Conservation (phyloP, 2,797 vertebrate species). For the Crenichthys baileyi region DNA sequence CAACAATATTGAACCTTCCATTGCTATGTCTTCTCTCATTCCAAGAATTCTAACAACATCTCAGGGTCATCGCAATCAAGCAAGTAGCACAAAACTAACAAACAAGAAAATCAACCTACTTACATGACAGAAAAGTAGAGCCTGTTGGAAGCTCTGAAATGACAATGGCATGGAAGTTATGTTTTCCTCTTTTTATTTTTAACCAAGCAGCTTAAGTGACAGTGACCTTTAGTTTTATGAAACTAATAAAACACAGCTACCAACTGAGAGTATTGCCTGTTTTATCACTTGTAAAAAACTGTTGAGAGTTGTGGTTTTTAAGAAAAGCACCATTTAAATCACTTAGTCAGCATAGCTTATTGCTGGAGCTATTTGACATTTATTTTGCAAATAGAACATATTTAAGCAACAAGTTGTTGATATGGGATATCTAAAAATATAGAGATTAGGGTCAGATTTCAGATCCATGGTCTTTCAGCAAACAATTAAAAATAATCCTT, state of each 20-base stretch:
- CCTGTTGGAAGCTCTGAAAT: background rate
- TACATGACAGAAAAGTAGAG: background rate
- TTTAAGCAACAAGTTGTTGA: background rate
- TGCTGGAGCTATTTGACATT: background rate
- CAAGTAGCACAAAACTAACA: background rate
- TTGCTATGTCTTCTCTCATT: background rate
- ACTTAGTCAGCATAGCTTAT: background rate
- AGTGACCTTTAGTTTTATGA: slow-evolving; percentile 27
- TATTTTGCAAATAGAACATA: background rate
- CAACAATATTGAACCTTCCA: background rate
- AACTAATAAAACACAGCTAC: slow-evolving; percentile 11
- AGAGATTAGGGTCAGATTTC: background rate
- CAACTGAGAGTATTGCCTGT: slow-evolving; percentile 1
- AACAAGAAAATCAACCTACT: background rate
- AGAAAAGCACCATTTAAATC: background rate
- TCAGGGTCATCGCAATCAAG: background rate
- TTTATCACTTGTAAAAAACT: background rate
- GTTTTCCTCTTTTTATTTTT: slow-evolving; percentile 5
- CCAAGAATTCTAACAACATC: background rate
- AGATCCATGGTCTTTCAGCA: background rate
- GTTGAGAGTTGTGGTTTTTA: background rate
- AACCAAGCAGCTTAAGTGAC: slow-evolving; percentile 16
- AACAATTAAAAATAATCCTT: slow-evolving; percentile 9
- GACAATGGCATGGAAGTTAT: slow-evolving; percentile 1
- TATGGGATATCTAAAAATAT: background rate